Evolutionary conservation across 2,113 vertebrate genomes (phyloP), one percentile per base, ranked within the genome.

Genomic region (Ivindomyrus marchei): DNA sequence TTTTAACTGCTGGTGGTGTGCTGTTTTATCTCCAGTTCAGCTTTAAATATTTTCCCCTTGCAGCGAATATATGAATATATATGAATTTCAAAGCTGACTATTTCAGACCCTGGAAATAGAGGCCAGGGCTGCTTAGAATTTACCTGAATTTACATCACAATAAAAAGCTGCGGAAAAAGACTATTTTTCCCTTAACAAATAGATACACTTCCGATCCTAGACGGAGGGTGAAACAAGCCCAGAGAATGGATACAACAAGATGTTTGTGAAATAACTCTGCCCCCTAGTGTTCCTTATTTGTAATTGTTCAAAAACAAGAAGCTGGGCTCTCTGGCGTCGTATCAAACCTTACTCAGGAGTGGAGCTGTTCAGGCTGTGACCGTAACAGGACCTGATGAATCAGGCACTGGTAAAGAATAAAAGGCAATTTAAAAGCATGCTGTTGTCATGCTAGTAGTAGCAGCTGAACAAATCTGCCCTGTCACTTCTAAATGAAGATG

Each of bases 251-350:
- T 50, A 11, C 4, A 74, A n/a, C 19, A 10, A 39, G 87, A 66
- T n/a, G 87, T 88, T 66, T 27, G 53, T 62, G 49, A 31, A 42
- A 74, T 62, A 46, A 89, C 9, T 85, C 89, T 92, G 92, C 92
- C 93, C 92, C 89, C 92, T 4, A 89, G 90, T 93, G 94, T 91
- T 77, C 77, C 11, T 91, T 77, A 13, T 45, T 21, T 89, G 91
- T 88, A 92, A 91, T 90, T 92, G 91, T 39, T 46, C 13, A n/a
- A 24, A 50, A 46, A 77, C 19, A 21, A 42, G 17, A 66, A 36
- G 62, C 66, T 74, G 42, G 15, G 88, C 46, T 49, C 42, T 27
- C 45, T 31, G 21, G 42, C 46, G 49, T 11, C 21, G 11, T 9
- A 45, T 27, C 9, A n/a, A n/a, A 5, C 46, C 83, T 47, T 85